Base-by-base conservation (phyloP, 2,888 invertebrate genomes). In the Watsonalla binaria region DNA sequence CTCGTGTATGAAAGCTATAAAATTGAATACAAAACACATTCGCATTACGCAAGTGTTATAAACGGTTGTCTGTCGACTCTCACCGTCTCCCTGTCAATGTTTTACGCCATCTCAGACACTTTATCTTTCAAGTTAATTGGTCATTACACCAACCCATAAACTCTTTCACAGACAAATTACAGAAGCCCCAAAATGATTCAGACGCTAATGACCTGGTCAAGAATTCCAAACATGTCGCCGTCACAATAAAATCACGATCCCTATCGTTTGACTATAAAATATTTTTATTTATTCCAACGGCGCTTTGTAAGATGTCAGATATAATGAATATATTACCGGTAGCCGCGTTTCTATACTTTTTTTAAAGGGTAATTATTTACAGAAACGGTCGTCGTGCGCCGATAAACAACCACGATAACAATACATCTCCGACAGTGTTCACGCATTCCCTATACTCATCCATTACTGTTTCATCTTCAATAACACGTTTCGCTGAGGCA, bases 381-480 rank as follows among this genome's bases (percentile, higher is more conserved):
- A 82, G 82, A 78, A 84, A 84, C 83, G 86, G 87, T 86, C 84
- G 78, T 81, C 80, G 86, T 85, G 80, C 84, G 79, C 80, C 80
- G 89, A 90, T 90, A 86, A 89, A 87, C 89, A 88, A 79, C 74
- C 74, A 73, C 78, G 90, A 90, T 90, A 89, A 90, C 86, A 89
- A 88, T 88, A 86, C 86, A 85, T 87, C 87, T 84, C 80, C 78
- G 86, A 86, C 87, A 85, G 83, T 86, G 83, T 90, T 90, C 88
- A 90, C 89, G 90, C 89, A 89, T 88, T 87, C 88, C 78, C 84
- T 81, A 85, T 85, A 82, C 86, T 79, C 88, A 90, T 90, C 87
- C 86, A 90, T 90, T 90, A 90, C 88, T 86, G 86, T 86, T 85
- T 84, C 89, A 87, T 89, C 90, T 89, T 85, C 86, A 87, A 87